A percentile compares a stretch with the other conserved stretches of the same genome.
phyloP scores from a whole-genome alignment of 1,140 invertebrate genomes.

The Gryllus bimaculatus region DNA sequence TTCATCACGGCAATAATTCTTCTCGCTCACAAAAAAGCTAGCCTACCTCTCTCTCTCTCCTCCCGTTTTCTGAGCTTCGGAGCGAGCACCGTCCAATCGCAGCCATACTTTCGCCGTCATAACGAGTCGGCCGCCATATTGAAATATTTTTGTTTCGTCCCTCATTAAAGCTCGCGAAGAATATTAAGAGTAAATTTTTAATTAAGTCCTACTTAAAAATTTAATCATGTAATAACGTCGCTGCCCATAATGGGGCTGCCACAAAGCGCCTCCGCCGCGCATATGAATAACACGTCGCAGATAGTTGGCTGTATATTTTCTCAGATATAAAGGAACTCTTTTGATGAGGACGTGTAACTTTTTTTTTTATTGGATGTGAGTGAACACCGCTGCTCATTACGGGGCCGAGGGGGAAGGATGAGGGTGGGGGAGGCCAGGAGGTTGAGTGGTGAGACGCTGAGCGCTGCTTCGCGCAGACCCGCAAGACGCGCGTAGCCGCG shows the following conservation, averaged over 20 bases:
- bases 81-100: neutral
- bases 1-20: neutral
- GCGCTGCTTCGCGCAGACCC: no score
- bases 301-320: neutral
- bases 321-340: neutral
- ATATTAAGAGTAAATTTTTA: slow-evolving; percentile 2
- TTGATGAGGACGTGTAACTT: neutral
- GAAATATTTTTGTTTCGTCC: neutral
- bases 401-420: no score
- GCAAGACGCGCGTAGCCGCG: no score
- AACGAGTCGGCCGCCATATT: neutral
- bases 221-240: neutral
- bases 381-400: neutral
- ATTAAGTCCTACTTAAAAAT: neutral
- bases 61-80: neutral
- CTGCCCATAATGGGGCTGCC: neutral
- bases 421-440: no score
- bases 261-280: neutral
- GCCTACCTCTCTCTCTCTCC: neutral
- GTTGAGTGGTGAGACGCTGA: no score
- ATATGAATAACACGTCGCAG: neutral
- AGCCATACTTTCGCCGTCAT: neutral
- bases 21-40: neutral
- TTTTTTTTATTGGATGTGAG: neutral
- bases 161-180: neutral